Evolutionary conservation across 2,797 vertebrate genomes (phyloP).

Genomic region (Hypotaenidia okinawae): DNA sequence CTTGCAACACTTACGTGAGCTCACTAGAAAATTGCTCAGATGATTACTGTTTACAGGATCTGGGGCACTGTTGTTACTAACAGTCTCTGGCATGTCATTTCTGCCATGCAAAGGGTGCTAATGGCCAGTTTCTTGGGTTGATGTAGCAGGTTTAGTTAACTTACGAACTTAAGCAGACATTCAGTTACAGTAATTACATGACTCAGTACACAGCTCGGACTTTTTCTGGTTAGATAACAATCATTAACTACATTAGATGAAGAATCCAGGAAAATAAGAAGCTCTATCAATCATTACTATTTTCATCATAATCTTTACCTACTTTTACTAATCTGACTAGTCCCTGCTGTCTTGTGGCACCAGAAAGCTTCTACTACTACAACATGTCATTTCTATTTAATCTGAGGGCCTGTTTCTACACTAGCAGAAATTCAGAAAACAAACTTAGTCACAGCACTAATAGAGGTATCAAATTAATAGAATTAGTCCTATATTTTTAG

Average conservation of each 20-base stretch:
- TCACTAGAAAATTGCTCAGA: background rate
- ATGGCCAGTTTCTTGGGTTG: background rate
- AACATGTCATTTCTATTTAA: background rate
- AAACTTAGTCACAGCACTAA: background rate
- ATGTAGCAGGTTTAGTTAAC: background rate
- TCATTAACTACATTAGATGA: background rate
- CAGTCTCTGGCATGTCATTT: background rate
- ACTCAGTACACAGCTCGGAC: background rate
- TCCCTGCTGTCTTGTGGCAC: background rate
- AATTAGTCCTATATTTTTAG: background rate
- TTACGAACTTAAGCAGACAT: background rate
- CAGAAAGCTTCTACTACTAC: background rate
- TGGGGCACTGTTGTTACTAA: background rate
- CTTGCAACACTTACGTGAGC: background rate
- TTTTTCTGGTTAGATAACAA: background rate
- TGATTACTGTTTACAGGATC: background rate
- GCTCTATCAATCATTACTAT: background rate
- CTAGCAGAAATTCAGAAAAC: background rate
- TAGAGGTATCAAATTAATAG: background rate
- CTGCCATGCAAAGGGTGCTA: background rate
- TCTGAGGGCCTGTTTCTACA: background rate
- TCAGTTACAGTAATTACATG: background rate
- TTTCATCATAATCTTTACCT: background rate
- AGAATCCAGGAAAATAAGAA: background rate
- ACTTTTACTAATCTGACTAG: background rate